Evolutionary conservation across 2,113 vertebrate genomes (phyloP), one percentile per base, ranked within the genome.

Genomic region (Albula goreensis): DNA sequence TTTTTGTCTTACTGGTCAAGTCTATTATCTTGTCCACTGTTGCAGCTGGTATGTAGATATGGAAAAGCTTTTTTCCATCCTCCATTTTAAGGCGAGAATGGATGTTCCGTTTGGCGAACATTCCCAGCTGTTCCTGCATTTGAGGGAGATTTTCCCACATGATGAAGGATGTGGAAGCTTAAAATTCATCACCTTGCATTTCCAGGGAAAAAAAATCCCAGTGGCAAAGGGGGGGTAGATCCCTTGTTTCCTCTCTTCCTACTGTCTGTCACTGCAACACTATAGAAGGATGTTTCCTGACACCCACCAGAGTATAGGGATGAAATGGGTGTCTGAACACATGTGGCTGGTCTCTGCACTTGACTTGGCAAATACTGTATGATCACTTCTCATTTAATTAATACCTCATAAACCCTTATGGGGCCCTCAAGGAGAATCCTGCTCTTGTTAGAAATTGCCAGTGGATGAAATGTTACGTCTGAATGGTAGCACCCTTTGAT

Each of bases 71-170:
- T 70, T 74, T 74, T 74, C 25, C 70, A 9, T 82, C 8, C 41
- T 80, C 56, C 85, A 50, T 66, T 87, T 51, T 41, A 41, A 50
- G 60, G 56, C 11, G 49, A 83, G 17, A 83, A 83, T 87, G n/a
- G n/a, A 79, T n/a, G 74, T 50, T 87, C 82, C 53, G 56, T 83
- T 80, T 83, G 82, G 50, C 86, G 80, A 80, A 82, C 81, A 87
- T 87, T 83, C 82, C 56, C 86, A 87, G 86, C 86, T 87, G 85
- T 83, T 70, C 63, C 50, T 77, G 81, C 60, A 86, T 86, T 86
- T 83, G 85, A 51, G 81, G 85, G 85, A 83, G 85, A 82, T 86
- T 86, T 86, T 83, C 70, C 15, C 85, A 19, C 49, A 81, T 63
- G 31, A 10, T 19, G 31, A 12, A 50, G 86, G 81, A 87, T 87